A percentile compares a stretch with the other conserved stretches of the same genome.
Evolutionary conservation across 2,113 vertebrate genomes (phyloP).

Genomic region (Macrotis lagotis): DNA sequence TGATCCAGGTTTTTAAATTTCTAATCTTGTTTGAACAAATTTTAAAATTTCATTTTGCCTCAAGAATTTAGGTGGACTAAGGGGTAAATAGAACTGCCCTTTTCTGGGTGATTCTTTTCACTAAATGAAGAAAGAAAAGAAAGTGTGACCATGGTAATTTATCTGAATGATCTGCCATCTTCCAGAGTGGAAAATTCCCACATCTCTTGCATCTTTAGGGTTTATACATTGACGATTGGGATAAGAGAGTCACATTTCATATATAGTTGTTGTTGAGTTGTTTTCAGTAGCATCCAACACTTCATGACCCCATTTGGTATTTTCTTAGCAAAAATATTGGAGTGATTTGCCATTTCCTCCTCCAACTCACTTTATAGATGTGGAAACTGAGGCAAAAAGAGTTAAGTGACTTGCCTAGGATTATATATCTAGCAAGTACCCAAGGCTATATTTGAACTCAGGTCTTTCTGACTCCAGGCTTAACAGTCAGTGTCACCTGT

Average conservation of each 20-base stretch:
- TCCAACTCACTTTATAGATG: background rate
- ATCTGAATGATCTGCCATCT: background rate
- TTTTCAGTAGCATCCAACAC: no score
- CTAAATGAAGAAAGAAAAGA: conserved; percentile 27
- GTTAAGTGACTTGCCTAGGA: background rate
- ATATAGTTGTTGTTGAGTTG: background rate
- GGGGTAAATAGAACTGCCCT: background rate
- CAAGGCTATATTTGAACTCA: background rate
- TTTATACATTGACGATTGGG: background rate
- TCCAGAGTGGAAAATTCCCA: background rate
- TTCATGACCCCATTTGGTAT: background rate
- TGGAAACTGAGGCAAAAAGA: background rate
- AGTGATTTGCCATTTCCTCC: background rate
- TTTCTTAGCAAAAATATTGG: background rate
- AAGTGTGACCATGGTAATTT: background rate
- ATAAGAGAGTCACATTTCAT: background rate
- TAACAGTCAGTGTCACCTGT: background rate
- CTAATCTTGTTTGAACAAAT: conserved; percentile 11
- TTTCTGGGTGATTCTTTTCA: background rate
- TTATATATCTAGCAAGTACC: background rate
- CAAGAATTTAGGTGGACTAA: background rate
- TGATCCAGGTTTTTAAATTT: background rate
- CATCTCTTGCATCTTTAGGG: background rate
- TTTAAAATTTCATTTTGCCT: conserved; percentile 12
- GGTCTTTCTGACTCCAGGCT: background rate